phyloP scores from a whole-genome alignment of 2,113 vertebrate species.

The Cyprinodon brontotheroides region DNA sequence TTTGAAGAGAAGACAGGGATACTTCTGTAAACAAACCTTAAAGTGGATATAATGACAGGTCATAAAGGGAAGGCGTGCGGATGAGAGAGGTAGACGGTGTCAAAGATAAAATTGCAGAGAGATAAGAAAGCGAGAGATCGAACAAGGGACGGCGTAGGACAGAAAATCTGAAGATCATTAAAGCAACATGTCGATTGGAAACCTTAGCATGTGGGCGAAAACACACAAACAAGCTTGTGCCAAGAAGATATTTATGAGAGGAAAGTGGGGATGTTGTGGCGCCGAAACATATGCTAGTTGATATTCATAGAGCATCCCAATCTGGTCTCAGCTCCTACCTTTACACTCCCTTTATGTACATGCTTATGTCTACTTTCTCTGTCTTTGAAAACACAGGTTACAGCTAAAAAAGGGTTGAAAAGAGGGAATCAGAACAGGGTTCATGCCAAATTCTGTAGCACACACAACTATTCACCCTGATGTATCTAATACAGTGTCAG shows the following conservation, averaged over 20 bases:
- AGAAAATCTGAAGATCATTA: constrained; percentile 55
- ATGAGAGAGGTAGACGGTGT: constrained; percentile 30
- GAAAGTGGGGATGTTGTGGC: constrained; percentile 40
- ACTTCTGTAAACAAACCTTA: constrained; percentile 65
- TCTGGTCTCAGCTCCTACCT: constrained; percentile 60
- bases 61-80: constrained; percentile 33
- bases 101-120: constrained; percentile 42
- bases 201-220: constrained; percentile 47
- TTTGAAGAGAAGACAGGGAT: constrained; percentile 32
- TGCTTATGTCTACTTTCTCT: constrained; percentile 38
- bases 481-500: constrained; percentile 29
- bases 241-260: constrained; percentile 64
- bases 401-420: constrained; percentile 43
- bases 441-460: constrained; percentile 22
- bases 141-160: constrained; percentile 20
- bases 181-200: constrained; percentile 40
- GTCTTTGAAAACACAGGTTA: constrained; percentile 24
- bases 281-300: constrained; percentile 62
- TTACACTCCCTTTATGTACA: constrained; percentile 37
- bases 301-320: constrained; percentile 64
- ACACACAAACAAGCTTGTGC: constrained; percentile 47
- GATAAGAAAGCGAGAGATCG: constrained; percentile 24
- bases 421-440: constrained; percentile 22
- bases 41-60: constrained; percentile 60
- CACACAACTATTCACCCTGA: constrained; percentile 16